phyloP scores from a whole-genome alignment of 92 coral and sea anemone species.

The Porites divaricata region DNA sequence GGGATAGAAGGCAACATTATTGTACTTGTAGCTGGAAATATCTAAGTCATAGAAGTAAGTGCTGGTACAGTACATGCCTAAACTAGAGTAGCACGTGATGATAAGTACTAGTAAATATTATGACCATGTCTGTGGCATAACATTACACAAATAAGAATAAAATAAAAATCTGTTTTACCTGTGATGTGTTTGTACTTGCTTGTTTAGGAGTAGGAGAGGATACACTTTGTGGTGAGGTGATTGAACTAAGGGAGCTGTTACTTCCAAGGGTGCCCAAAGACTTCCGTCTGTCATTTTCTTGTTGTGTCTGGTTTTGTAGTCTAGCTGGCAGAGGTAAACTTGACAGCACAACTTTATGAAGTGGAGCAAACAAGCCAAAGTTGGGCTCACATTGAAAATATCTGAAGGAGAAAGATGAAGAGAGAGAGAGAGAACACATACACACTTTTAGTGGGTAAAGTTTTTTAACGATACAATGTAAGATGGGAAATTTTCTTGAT shows the following conservation, averaged over 20 bases:
- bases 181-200: conserved; percentile 34
- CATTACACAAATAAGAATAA: too few species aligned
- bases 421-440: background rate
- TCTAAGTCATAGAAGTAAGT: too few species aligned
- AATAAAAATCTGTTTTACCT: too few species aligned
- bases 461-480: too few species aligned
- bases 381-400: conserved; percentile 92
- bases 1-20: too few species aligned
- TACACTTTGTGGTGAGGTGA: conserved; percentile 62
- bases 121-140: background rate
- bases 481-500: too few species aligned
- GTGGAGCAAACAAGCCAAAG: conserved; percentile 96
- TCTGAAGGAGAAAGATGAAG: conserved; percentile 43
- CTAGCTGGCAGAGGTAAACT: conserved; percentile 45
- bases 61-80: too few species aligned
- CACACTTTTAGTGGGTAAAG: too few species aligned
- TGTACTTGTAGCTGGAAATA: too few species aligned
- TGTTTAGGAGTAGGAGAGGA: conserved; percentile 53
- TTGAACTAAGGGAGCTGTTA: conserved; percentile 65
- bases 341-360: conserved; percentile 87
- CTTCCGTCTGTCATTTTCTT: conserved; percentile 60
- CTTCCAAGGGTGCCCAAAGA: conserved; percentile 67
- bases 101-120: too few species aligned
- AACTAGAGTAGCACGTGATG: too few species aligned
- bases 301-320: conserved; percentile 28